Evolutionary conservation across 2,797 vertebrate species (phyloP).

Genomic region (Aythya fuligula): DNA sequence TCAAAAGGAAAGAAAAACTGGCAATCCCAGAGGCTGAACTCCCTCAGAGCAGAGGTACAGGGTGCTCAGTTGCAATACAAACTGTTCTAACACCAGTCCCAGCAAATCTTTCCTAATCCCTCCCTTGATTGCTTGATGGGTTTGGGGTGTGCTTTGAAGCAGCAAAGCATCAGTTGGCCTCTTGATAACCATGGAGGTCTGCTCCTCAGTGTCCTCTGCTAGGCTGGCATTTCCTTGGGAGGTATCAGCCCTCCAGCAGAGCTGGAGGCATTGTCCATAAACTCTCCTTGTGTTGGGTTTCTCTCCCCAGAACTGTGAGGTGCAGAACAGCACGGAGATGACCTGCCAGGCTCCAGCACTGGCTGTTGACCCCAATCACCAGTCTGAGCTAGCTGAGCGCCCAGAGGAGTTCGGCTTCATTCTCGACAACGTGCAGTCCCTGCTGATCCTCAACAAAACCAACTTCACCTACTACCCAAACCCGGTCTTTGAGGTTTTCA

Average conservation of each 20-base stretch:
- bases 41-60: neutral
- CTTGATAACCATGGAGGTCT: neutral
- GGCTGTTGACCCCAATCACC: conserved; percentile 83
- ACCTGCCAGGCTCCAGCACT: conserved; percentile 93
- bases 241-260: neutral
- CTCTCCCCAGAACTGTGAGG: conserved; percentile 86
- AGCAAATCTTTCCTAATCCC: neutral
- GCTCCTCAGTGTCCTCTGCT: neutral
- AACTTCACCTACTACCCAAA: conserved; percentile 97
- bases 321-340: conserved; percentile 92
- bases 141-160: neutral
- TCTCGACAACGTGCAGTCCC: conserved; percentile 91
- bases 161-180: neutral
- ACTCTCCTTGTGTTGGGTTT: neutral
- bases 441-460: conserved; percentile 92
- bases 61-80: neutral
- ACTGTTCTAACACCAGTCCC: neutral
- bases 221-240: neutral
- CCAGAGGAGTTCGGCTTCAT: conserved; percentile 97
- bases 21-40: neutral
- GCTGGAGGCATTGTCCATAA: neutral
- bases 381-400: conserved; percentile 84
- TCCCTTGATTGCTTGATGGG: neutral
- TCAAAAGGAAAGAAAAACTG: neutral
- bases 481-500: conserved; percentile 92